These are phyloP conservation scores for Bombus terrestris DNA, from an alignment of 1,140 invertebrate genomes.

Conservation along the genomic window DNA sequence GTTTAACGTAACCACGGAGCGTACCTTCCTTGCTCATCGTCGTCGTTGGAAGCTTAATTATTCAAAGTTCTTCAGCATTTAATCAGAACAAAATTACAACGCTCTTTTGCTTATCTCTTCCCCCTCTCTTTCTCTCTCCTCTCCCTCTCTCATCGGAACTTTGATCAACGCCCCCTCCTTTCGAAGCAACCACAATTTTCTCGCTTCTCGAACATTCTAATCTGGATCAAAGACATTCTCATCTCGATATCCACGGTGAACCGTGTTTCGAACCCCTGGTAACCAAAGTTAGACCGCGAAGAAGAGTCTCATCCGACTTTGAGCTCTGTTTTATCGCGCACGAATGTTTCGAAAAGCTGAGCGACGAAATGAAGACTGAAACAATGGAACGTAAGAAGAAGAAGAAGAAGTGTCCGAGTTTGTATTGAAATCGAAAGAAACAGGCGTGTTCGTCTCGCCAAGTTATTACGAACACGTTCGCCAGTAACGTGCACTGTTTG, in stretches of 20 bases:
- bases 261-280: background rate
- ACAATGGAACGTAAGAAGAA: background rate
- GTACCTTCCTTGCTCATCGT: conserved; percentile 10
- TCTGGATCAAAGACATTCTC: conserved; percentile 41
- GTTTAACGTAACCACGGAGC: conserved; percentile 10
- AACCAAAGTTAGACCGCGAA: no score
- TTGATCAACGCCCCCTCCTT: background rate
- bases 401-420: background rate
- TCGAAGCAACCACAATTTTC: background rate
- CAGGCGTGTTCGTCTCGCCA: background rate
- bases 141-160: background rate
- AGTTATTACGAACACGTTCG: conserved; percentile 31
- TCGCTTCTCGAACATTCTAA: background rate
- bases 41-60: conserved; percentile 30
- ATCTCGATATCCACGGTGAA: background rate
- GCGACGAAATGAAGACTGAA: background rate
- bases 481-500: conserved; percentile 48
- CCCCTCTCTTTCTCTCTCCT: background rate
- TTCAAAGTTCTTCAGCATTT: conserved; percentile 36
- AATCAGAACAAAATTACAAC: conserved; percentile 26
- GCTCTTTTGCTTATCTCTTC: background rate
- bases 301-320: no score
- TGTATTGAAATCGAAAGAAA: background rate
- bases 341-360: background rate
- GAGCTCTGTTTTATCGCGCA: no score